Conservation (phyloP, 1,140 invertebrate species). For the Aphidius ervi region DNA sequence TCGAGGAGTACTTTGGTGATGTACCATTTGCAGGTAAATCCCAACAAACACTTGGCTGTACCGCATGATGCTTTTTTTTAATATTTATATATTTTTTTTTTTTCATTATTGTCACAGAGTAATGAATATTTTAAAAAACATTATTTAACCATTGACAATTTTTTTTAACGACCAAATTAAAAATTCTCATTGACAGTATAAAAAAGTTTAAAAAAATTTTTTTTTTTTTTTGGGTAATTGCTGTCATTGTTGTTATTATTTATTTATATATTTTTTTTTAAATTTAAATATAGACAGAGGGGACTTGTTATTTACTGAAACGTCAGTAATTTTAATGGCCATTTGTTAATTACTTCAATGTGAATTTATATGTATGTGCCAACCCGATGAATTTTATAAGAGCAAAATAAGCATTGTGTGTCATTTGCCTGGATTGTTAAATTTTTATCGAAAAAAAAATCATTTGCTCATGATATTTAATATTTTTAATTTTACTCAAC, state of each 20-base stretch:
- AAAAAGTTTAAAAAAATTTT: not conserved
- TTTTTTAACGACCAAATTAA: no score
- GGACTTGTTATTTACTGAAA: not conserved
- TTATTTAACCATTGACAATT: not conserved
- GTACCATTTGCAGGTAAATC: constrained; percentile 81
- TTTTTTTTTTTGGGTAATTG: not conserved
- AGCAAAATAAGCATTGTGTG: no score
- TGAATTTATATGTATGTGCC: no score
- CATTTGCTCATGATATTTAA: not conserved
- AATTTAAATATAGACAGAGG: no score
- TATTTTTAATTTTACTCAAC: not conserved
- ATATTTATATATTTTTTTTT: constrained; percentile 40
- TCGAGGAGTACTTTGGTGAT: constrained; percentile 81
- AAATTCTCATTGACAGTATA: no score
- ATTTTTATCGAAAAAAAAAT: not conserved
- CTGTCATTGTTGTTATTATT: no score
- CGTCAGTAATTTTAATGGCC: constrained; percentile 7
- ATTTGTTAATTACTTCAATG: constrained; percentile 2
- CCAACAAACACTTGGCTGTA: constrained; percentile 55
- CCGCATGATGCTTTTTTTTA: constrained; percentile 55
- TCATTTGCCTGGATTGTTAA: no score
- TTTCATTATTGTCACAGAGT: constrained; percentile 34
- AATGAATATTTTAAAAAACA: not conserved
- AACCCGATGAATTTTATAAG: no score
- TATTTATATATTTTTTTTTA: no score